Conservation (phyloP, 2,888 invertebrate species). For the Diaperis boleti region DNA sequence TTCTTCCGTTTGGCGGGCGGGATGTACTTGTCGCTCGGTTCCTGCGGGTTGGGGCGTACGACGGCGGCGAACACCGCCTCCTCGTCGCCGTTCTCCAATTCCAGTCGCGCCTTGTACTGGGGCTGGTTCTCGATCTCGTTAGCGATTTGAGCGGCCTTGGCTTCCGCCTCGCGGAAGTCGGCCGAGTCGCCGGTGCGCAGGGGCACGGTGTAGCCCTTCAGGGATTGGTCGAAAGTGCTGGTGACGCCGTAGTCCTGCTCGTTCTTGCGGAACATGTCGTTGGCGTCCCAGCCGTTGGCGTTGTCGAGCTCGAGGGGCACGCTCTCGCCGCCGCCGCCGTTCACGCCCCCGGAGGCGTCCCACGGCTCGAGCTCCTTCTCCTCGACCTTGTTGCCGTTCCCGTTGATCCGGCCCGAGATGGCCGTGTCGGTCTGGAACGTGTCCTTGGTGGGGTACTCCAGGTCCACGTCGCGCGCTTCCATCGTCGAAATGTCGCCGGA, state of each 20-base stretch:
- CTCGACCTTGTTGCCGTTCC: conserved; percentile 63
- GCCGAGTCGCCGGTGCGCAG: conserved; percentile 88
- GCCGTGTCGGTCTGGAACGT: conserved; percentile 90
- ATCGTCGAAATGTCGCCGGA: conserved; percentile 87
- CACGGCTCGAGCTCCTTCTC: conserved; percentile 92
- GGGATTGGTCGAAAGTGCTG: conserved; percentile 91
- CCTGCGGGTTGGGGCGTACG: conserved; percentile 69
- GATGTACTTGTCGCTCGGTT: conserved; percentile 74
- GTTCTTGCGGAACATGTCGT: conserved; percentile 97
- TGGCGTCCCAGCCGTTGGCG: conserved; percentile 95
- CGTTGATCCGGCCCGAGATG: conserved; percentile 80
- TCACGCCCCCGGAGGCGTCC: conserved; percentile 74
- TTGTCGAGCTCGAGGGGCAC: conserved; percentile 78
- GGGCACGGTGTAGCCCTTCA: conserved; percentile 92
- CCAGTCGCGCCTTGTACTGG: conserved; percentile 82
- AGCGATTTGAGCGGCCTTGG: conserved; percentile 90
- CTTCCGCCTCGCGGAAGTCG: conserved; percentile 85
- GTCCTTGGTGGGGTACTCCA: conserved; percentile 90
- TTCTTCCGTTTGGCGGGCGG: conserved; percentile 85
- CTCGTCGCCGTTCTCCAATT: conserved; percentile 93
- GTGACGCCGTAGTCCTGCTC: conserved; percentile 92
- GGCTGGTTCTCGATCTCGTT: conserved; percentile 93
- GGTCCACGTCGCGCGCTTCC: conserved; percentile 85
- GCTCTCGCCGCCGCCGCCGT: conserved; percentile 73
- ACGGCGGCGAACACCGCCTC: conserved; percentile 91